Evolutionary conservation across 1,140 invertebrate genomes (phyloP).

Genomic region (Lepidurus packardi): DNA sequence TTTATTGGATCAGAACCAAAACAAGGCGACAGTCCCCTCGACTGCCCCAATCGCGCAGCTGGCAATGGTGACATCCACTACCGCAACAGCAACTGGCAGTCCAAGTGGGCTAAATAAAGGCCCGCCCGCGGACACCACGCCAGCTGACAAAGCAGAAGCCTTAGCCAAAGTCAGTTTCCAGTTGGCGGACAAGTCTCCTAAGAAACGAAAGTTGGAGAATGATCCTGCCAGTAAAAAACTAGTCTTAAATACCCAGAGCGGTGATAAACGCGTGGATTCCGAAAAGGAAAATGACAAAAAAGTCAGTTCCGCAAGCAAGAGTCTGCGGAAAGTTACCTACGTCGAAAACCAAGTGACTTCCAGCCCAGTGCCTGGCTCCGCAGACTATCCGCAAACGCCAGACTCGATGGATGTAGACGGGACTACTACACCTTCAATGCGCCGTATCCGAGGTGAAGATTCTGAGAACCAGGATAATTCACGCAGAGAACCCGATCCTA

Average conservation of each 20-base stretch:
- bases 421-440: neutral
- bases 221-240: neutral
- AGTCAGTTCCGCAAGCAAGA: neutral
- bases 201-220: conserved; percentile 44
- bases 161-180: conserved; percentile 27
- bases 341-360: neutral
- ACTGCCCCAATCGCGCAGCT: conserved; percentile 6
- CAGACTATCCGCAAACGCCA: conserved; percentile 25
- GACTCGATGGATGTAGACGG: conserved; percentile 29
- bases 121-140: neutral
- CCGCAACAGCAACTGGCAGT: neutral
- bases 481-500: conserved; percentile 8
- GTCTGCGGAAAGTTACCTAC: neutral
- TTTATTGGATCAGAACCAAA: conserved; percentile 19
- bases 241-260: neutral
- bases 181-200: conserved; percentile 46
- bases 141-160: conserved; percentile 34
- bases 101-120: neutral
- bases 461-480: conserved; percentile 20
- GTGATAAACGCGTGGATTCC: neutral
- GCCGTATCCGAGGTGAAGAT: conserved; percentile 6
- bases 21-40: conserved; percentile 11
- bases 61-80: neutral
- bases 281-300: conserved; percentile 6
- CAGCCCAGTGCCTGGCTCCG: neutral